Base-by-base conservation (phyloP, 2,888 invertebrate species). In the Linhomoeus sp. region DNA sequence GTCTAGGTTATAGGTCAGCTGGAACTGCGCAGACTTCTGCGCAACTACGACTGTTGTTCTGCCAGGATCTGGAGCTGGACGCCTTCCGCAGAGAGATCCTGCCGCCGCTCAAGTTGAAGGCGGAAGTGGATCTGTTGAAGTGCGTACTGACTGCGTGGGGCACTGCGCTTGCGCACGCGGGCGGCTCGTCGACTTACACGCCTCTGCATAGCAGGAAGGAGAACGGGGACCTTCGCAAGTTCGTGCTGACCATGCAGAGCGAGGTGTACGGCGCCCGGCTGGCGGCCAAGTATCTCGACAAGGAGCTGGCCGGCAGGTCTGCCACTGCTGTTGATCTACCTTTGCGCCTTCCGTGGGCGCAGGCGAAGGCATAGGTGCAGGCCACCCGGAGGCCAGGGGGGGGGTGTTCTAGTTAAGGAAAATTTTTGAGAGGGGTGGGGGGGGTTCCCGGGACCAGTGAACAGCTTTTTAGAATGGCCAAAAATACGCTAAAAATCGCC, bases 261-360 rank as follows among this genome's bases (percentile, higher is more conserved):
- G 83, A 84, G 67, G 76, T 84, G 9, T 82, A 79, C 62, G 83
- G 82, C 38, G 81, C 83, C 17, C 75, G 81, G 58, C 69, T 84
- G 53, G 82, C 83, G 14, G 81, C 83, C 15, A 81, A 81, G 62
- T 84, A 84, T 64, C 68, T 84, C 54, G 83, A 85, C 66, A 84
- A 84, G 63, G 81, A 82, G 64, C 66, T 82, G 49, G 81, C 81
- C 33, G 74, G 74, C 51, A 70, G 73, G 72, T 72, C 7, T 12
- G 29, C n/a, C n/a, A n/a, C n/a, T n/a, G n/a, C n/a, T n/a, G n/a
- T n/a, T n/a, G n/a, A n/a, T n/a, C n/a, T n/a, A n/a, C n/a, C n/a
- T n/a, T n/a, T n/a, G n/a, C n/a, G n/a, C n/a, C n/a, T n/a, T n/a
- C n/a, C n/a, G n/a, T n/a, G n/a, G n/a, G n/a, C n/a, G n/a, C n/a